Base-by-base conservation (phyloP, 2,113 vertebrate genomes). In the Cochlearius cochlearius region DNA sequence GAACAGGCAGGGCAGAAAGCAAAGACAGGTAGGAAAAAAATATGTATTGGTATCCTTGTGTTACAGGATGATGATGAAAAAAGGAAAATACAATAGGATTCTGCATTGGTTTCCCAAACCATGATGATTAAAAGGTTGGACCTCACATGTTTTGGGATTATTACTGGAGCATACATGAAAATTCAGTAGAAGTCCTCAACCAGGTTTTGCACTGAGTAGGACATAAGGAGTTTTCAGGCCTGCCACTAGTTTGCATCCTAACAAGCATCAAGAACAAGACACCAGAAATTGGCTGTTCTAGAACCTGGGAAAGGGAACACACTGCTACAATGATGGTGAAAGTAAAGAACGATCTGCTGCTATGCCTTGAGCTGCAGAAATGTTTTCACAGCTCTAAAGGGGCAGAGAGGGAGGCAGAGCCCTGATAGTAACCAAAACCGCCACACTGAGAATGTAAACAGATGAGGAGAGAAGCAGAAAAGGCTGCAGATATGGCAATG, bases 321-420 rank as follows among this genome's bases (percentile, higher is more conserved):
- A n/a, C 18, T 21, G 12, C n/a, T 72, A 75, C 52, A 59, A 36
- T 30, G 26, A 72, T 34, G 47, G 27, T 26, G 18, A 81, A 86
- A 84, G 68, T 32, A 76, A 90, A 88, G 74, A 93, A 75, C 56
- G 56, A 92, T 81, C 66, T 81, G 49, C 69, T 85, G 36, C 22
- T 60, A n/a, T 60, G 36, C 45, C 34, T 87, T 81, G 30, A 91
- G 49, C 20, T 53, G 39, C 16, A 92, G 58, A 95, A 89, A 41
- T 12, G 5, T 92, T 89, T 94, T 77, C 76, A 45, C 36, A 72
- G 43, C 22, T 87, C 41, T 41, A 5, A 87, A 81, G 12, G 20
- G 8, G 6, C 52, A n/a, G 13, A 71, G 5, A 15, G 8, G 19
- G 25, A 67, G 52, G 38, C 26, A 95, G 52, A 89, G 9, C 20